Conservation (phyloP, 1,140 invertebrate species). For the Tetranychus cinnabarinus region DNA sequence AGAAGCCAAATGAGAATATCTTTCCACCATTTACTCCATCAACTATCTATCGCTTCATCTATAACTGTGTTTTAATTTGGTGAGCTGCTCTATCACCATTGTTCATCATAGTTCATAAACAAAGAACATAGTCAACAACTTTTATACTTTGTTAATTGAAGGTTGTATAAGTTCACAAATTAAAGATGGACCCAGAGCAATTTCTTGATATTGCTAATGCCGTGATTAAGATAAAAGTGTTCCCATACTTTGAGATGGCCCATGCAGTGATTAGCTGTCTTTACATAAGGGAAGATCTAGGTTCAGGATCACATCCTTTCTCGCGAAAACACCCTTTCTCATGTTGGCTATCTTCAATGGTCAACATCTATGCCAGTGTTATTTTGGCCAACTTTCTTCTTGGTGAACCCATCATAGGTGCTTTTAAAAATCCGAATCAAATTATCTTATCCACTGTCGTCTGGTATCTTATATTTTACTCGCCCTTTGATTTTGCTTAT, state of each 20-base stretch:
- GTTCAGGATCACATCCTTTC: constrained; percentile 64
- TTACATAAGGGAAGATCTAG: constrained; percentile 77
- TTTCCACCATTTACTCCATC: too few species aligned
- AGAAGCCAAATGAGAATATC: too few species aligned
- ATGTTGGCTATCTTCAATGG: constrained; percentile 91
- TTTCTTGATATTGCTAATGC: constrained; percentile 77
- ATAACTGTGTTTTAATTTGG: too few species aligned
- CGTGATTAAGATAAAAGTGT: constrained; percentile 97
- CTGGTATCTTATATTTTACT: constrained; percentile 92
- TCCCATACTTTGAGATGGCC: constrained; percentile 94
- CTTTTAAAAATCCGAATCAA: constrained; percentile 79
- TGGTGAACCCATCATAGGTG: constrained; percentile 79
- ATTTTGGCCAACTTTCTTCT: constrained; percentile 80
- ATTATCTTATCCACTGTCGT: constrained; percentile 67
- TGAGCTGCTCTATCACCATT: too few species aligned
- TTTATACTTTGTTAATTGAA: too few species aligned
- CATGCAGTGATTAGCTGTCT: constrained; percentile 71
- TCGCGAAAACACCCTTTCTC: constrained; percentile 88
- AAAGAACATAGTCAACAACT: too few species aligned
- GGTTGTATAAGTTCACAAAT: too few species aligned
- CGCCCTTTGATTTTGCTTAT: constrained; percentile 90
- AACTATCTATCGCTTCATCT: too few species aligned
- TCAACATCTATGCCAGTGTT: constrained; percentile 85
- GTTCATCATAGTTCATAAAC: too few species aligned
- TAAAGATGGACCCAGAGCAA: constrained; percentile 13